Evolutionary conservation across 2,888 invertebrate species (phyloP).

Genomic region (Byasa hedistus): DNA sequence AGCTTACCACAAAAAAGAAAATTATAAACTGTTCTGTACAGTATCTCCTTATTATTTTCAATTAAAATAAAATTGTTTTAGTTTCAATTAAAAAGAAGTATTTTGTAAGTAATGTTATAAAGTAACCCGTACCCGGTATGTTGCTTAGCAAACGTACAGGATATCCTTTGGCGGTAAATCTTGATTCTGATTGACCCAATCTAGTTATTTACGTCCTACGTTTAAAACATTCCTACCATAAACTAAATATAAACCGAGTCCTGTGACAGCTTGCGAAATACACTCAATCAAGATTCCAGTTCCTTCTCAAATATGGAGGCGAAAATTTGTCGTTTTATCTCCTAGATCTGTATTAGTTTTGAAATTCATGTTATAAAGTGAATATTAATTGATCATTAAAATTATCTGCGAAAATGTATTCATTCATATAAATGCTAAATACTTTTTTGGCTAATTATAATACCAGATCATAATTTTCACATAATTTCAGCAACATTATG

Average conservation of each 20-base stretch:
- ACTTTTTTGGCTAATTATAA: too few relatives aligned
- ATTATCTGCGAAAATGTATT: neutral
- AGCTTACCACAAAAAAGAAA: too few relatives aligned
- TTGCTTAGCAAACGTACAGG: neutral
- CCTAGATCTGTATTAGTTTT: neutral
- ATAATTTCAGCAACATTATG: too few relatives aligned
- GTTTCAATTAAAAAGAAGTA: too few relatives aligned
- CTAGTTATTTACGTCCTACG: conserved; percentile 4
- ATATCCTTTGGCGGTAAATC: conserved; percentile 20
- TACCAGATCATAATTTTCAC: too few relatives aligned
- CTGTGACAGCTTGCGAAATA: conserved; percentile 18
- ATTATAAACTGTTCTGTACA: too few relatives aligned
- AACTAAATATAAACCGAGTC: conserved; percentile 5
- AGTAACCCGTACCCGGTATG: neutral
- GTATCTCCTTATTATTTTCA: too few relatives aligned
- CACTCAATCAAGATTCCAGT: conserved; percentile 16
- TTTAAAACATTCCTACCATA: conserved; percentile 15
- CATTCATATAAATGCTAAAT: too few relatives aligned
- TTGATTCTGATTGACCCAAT: conserved; percentile 11
- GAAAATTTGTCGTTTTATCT: neutral
- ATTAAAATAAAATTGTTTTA: too few relatives aligned
- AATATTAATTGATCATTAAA: conserved; percentile 3
- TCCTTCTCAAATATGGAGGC: conserved; percentile 9
- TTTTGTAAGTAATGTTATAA: too few relatives aligned
- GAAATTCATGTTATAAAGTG: neutral